Base-by-base conservation (phyloP, 2,113 vertebrate genomes). In the Zapornia atra region DNA sequence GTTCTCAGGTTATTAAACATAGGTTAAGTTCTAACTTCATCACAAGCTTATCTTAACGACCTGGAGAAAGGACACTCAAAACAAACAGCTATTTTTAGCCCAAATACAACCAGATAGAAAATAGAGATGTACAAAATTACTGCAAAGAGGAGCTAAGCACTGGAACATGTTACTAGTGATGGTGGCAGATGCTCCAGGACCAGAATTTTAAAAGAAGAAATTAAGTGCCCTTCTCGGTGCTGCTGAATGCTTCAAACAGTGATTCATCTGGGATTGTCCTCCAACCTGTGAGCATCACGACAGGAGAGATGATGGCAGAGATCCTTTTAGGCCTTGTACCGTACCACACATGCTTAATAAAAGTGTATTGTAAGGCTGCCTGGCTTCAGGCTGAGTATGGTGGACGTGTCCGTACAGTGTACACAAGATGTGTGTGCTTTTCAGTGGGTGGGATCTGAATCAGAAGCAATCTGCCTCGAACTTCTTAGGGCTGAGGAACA, bases 281-380 rank as follows among this genome's bases (percentile, higher is more conserved):
- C 29, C 48, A 78, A 65, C 21, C 82, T 61, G 15, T 57, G 26
- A 75, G 26, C 46, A 78, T 51, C 28, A 42, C 0, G 1, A 87
- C 9, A 15, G 29, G 17, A 3, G 1, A 66, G 51, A 33, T n/a
- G 34, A 73, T 44, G 79, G 56, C 22, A 48, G 31, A 9, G 63
- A 50, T 61, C 40, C 31, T 65, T 85, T 44, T 13, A 80, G 61
- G 36, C 17, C 31, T 72, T 91, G 31, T n/a, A 26, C 8, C 38
- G 28, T 53, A 56, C 10, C 12, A 65, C n/a, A 44, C 0, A 0
- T 1, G 0, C 44, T 38, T 38, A 25, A 50, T 25, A 33, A 53
- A 73, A 60, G 4, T 20, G 1, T 12, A 4, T 63, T 46, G 13
- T 44, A 59, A 38, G 65, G 31, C 61, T 75, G n/a, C 65, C 69